phyloP scores from a whole-genome alignment of 2,797 vertebrate genomes.

The Onychomys leucogaster region DNA sequence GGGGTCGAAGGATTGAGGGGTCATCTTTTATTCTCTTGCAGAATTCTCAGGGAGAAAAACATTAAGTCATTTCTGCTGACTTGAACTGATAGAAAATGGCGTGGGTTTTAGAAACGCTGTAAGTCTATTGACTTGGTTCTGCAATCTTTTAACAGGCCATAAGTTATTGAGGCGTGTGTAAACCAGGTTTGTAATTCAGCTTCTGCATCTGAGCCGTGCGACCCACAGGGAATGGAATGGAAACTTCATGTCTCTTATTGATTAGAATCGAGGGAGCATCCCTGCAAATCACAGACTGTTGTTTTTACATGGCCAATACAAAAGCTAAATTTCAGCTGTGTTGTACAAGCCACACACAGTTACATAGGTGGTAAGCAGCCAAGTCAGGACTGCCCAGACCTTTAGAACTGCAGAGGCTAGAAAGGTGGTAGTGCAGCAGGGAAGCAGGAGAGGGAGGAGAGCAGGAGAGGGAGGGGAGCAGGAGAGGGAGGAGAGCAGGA shows the following conservation, averaged over 20 bases:
- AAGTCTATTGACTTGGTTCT: background rate
- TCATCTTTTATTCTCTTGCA: background rate
- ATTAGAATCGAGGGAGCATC: slow-evolving; percentile 8
- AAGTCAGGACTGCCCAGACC: background rate
- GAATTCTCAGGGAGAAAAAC: slow-evolving; percentile 42
- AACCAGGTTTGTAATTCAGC: slow-evolving; percentile 33
- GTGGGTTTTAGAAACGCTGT: background rate
- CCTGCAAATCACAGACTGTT: background rate
- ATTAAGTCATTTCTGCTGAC: slow-evolving; percentile 29
- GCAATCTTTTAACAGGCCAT: background rate
- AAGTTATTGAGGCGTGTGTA: slow-evolving; percentile 3
- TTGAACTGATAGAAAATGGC: slow-evolving; percentile 6
- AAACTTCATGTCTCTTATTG: background rate
- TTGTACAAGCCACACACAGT: background rate
- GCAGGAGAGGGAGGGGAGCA: fast-evolving
- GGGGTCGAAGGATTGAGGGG: background rate
- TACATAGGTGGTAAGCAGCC: background rate
- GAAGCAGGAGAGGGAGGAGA: fast-evolving
- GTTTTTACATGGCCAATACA: slow-evolving; percentile 31
- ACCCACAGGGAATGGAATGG: background rate
- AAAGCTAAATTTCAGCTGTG: background rate
- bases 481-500: too few species aligned
- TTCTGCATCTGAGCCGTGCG: slow-evolving; percentile 16
- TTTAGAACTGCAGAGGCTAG: background rate
- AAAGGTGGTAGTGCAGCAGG: background rate